Conservation (phyloP, 2,113 vertebrate genomes). For the Vanacampus margaritifer region DNA sequence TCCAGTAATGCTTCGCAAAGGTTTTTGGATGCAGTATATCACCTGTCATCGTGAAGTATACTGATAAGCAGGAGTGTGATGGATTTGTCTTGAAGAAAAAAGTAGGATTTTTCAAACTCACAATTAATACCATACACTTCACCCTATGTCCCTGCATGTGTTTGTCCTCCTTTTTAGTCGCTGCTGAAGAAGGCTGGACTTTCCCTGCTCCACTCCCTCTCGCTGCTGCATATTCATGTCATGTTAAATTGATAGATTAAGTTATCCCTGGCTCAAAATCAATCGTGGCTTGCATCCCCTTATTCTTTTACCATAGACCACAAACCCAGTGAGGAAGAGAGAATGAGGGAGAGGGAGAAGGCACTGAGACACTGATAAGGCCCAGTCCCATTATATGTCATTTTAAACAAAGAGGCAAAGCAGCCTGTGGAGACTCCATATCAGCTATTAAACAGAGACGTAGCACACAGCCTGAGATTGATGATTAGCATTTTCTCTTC, state of each 20-base stretch:
- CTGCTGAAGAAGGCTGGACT: slow-evolving; percentile 59
- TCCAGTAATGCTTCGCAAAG: no score
- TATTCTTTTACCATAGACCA: slow-evolving; percentile 79
- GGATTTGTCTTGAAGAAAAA: slow-evolving; percentile 34
- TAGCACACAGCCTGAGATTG: slow-evolving; percentile 83
- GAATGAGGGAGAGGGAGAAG: slow-evolving; percentile 53
- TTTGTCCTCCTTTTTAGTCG: slow-evolving; percentile 63
- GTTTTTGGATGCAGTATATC: no score
- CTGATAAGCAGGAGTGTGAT: slow-evolving; percentile 29
- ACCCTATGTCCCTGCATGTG: neutral
- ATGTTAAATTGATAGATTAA: slow-evolving; percentile 98
- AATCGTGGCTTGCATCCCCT: slow-evolving; percentile 80
- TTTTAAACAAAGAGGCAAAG: slow-evolving; percentile 91
- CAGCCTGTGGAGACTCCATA: slow-evolving; percentile 89
- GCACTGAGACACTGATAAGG: slow-evolving; percentile 92
- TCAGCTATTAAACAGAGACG: slow-evolving; percentile 96
- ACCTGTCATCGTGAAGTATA: no score
- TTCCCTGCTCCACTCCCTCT: neutral
- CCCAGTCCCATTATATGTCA: slow-evolving; percentile 91
- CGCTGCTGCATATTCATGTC: slow-evolving; percentile 87
- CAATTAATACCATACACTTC: slow-evolving; percentile 25
- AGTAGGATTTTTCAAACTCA: slow-evolving; percentile 25
- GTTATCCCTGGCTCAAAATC: slow-evolving; percentile 90
- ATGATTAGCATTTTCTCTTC: slow-evolving; percentile 85
- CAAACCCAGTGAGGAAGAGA: slow-evolving; percentile 65